phyloP scores from a whole-genome alignment of 1,140 invertebrate species.

The Archivesica marissinica region DNA sequence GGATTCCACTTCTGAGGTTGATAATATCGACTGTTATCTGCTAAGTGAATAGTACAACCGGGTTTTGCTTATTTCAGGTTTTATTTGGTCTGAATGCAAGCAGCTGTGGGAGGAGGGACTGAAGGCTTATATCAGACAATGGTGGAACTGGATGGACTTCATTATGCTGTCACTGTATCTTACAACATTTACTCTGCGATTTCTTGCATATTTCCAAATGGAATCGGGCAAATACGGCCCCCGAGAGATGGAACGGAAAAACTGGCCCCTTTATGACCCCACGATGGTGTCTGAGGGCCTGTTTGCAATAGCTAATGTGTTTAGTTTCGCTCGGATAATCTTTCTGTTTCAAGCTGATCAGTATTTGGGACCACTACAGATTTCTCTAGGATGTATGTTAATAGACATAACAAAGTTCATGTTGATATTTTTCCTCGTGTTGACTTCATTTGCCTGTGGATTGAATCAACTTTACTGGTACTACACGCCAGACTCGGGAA shows the following conservation, averaged over 20 bases:
- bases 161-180: slow-evolving; percentile 88
- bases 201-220: slow-evolving; percentile 80
- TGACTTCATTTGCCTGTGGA: slow-evolving; percentile 85
- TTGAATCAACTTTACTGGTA: slow-evolving; percentile 85
- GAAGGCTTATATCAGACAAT: slow-evolving; percentile 94
- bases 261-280: slow-evolving; percentile 82
- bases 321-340: slow-evolving; percentile 84
- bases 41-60: no score
- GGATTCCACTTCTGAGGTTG: no score
- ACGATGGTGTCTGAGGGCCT: slow-evolving; percentile 83
- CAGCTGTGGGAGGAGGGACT: slow-evolving; percentile 94
- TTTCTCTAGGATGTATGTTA: slow-evolving; percentile 86
- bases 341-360: slow-evolving; percentile 85
- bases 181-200: slow-evolving; percentile 84
- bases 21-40: no score
- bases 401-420: slow-evolving; percentile 86
- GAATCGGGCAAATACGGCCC: slow-evolving; percentile 79
- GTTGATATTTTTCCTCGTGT: slow-evolving; percentile 85
- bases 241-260: slow-evolving; percentile 72
- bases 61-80: slow-evolving; percentile 87
- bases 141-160: slow-evolving; percentile 99
- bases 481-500: slow-evolving; percentile 70
- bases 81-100: slow-evolving; percentile 95
- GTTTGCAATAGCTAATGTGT: slow-evolving; percentile 83
- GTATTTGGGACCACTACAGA: slow-evolving; percentile 85